These are phyloP conservation scores for Coboldia fuscipes DNA, from an alignment of 1,140 invertebrate species.

Conservation along the genomic window DNA sequence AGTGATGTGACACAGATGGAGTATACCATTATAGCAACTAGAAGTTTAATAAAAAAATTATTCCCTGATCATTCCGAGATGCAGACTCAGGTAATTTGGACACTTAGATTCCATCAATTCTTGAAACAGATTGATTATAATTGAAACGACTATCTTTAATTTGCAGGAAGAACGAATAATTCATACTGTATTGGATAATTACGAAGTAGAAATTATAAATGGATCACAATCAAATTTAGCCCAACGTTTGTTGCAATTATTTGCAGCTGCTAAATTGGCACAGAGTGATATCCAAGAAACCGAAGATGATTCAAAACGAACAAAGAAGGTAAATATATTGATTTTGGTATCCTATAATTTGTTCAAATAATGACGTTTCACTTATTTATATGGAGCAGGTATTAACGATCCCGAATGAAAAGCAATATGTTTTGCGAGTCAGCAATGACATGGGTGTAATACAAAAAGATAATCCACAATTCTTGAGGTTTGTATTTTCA, in stretches of 20 bases:
- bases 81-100: too few relatives aligned
- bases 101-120: too few relatives aligned
- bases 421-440: constrained; percentile 16
- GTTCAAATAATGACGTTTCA: not conserved
- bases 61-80: too few relatives aligned
- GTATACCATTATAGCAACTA: too few relatives aligned
- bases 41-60: too few relatives aligned
- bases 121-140: too few relatives aligned
- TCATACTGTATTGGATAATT: not conserved
- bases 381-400: not conserved
- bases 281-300: constrained; percentile 4
- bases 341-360: not conserved
- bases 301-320: constrained; percentile 7
- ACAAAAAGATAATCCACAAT: constrained; percentile 14
- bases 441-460: constrained; percentile 8
- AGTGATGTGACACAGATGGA: not conserved
- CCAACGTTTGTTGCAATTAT: too few relatives aligned
- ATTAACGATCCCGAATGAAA: constrained; percentile 10
- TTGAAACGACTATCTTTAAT: too few relatives aligned
- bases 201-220: constrained; percentile 1
- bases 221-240: too few relatives aligned
- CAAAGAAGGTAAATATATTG: not conserved
- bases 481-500: constrained; percentile 9
- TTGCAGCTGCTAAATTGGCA: not conserved
- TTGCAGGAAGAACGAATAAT: too few relatives aligned